Evolutionary conservation across 2,113 vertebrate species (phyloP), one percentile per base, ranked within the genome.

Genomic region (Caranx melampygus): DNA sequence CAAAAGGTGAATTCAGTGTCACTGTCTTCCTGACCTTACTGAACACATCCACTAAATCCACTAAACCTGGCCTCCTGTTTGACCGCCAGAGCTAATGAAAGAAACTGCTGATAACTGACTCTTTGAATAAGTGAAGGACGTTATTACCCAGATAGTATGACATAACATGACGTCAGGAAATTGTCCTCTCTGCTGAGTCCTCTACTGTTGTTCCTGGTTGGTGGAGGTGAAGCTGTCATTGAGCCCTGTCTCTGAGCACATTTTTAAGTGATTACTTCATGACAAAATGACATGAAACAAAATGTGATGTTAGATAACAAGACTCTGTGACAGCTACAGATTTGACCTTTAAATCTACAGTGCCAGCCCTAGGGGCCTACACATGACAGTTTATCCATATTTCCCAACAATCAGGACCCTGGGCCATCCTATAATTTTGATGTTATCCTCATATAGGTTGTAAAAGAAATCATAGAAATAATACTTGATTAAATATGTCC

Each of bases 211-310:
- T 66, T 26, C 51, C 59, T 40, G 49, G 20, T 45, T 18, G 75
- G 35, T 75, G 6, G 69, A 80, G 88, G 78, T 82, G 83, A 79
- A 64, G 52, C 20, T 71, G 76, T 81, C 80, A 75, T 58, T 79
- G 87, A 77, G 64, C 35, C 11, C 55, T 37, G 21, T 33, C 16
- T 82, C 59, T 55, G 67, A 51, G 63, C 58, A 72, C 61, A 72
- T 66, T 13, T 52, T 3, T 59, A 3, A 18, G 21, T 67, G 11
- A 66, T 70, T 12, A 63, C 69, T 18, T 44, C 12, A 54, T 49
- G 60, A 62, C 33, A 33, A 49, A 59, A 49, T 59, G 26, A 44
- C 18, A 66, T 26, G 26, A 26, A 26, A 26, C 26, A 26, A 26
- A 26, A 26, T 26, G 35, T 75, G 52, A 42, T 34, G 18, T 8